A percentile compares a stretch with the other conserved stretches of the same genome.
Evolutionary conservation across 2,113 vertebrate species (phyloP).

Genomic region (Anhinga anhinga): DNA sequence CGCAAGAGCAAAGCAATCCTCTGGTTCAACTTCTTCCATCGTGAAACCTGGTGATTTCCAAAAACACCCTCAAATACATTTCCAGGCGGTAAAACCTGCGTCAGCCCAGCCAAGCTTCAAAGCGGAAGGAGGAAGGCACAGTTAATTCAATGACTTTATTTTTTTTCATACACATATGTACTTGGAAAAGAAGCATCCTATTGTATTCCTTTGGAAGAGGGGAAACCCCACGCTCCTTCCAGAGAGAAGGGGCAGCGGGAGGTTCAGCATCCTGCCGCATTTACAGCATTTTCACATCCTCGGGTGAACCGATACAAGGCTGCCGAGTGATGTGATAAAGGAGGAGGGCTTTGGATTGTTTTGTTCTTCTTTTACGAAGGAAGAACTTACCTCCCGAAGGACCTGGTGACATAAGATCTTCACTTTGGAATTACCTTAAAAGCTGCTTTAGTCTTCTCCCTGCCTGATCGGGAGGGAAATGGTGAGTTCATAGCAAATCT

Average conservation of each 20-base stretch:
- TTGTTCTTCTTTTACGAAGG: background rate
- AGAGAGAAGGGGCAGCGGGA: background rate
- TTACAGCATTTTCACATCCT: background rate
- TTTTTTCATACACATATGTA: background rate
- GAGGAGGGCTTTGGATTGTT: background rate
- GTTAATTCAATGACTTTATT: background rate
- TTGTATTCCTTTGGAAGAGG: background rate
- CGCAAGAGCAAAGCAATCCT: background rate
- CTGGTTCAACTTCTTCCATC: background rate
- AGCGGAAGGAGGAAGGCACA: background rate
- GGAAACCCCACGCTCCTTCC: background rate
- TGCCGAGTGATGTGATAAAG: background rate
- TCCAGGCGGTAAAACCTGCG: background rate
- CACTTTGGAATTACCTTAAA: background rate
- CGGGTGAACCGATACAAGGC: background rate
- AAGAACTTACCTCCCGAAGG: background rate
- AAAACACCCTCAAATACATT: background rate
- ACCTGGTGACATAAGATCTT: background rate
- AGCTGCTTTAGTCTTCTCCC: background rate
- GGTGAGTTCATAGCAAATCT: background rate
- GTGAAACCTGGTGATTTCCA: background rate
- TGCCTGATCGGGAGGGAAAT: accelerated
- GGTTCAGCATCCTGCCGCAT: background rate
- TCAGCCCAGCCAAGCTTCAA: background rate
- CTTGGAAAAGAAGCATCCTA: background rate